Percentiles rank a stretch among this genome's conserved stretches.
These are phyloP conservation scores for Neoscelio sp. DNA, from an alignment of 2,888 invertebrate genomes.

Conservation along the genomic window DNA sequence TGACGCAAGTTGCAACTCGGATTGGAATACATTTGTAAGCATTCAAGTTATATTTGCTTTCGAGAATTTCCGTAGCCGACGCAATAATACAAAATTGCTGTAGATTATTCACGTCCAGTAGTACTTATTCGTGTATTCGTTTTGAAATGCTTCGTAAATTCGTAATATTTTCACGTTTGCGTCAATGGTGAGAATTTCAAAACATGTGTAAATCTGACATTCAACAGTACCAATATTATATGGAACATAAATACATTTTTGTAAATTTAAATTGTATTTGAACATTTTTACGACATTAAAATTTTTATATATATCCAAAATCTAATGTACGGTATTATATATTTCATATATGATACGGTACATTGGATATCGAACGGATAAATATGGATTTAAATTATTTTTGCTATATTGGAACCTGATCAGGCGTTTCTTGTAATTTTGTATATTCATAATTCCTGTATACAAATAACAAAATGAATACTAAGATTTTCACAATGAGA, in stretches of 20 bases:
- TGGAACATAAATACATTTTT: slow-evolving; percentile 44
- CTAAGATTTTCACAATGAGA: too few relatives aligned
- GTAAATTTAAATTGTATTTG: slow-evolving; percentile 36
- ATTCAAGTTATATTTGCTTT: slow-evolving; percentile 62
- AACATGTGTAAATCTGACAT: slow-evolving; percentile 55
- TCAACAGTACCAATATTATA: slow-evolving; percentile 35
- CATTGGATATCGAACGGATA: too few relatives aligned
- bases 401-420: too few relatives aligned
- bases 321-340: too few relatives aligned
- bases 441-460: too few relatives aligned
- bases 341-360: too few relatives aligned
- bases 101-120: slow-evolving; percentile 56
- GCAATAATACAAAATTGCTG: slow-evolving; percentile 59
- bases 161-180: slow-evolving; percentile 56
- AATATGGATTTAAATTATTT: too few relatives aligned
- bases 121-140: slow-evolving; percentile 56
- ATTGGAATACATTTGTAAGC: slow-evolving; percentile 59
- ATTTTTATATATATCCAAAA: too few relatives aligned
- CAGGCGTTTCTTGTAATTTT: too few relatives aligned
- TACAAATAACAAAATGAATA: too few relatives aligned
- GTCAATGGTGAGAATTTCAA: slow-evolving; percentile 54
- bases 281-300: too few relatives aligned
- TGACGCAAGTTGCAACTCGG: slow-evolving; percentile 38
- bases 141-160: slow-evolving; percentile 48
- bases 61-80: slow-evolving; percentile 49